Percentiles rank a stretch among this genome's conserved stretches.
These are phyloP conservation scores for Tachina fera DNA, from an alignment of 2,888 invertebrate species.

Conservation along the genomic window DNA sequence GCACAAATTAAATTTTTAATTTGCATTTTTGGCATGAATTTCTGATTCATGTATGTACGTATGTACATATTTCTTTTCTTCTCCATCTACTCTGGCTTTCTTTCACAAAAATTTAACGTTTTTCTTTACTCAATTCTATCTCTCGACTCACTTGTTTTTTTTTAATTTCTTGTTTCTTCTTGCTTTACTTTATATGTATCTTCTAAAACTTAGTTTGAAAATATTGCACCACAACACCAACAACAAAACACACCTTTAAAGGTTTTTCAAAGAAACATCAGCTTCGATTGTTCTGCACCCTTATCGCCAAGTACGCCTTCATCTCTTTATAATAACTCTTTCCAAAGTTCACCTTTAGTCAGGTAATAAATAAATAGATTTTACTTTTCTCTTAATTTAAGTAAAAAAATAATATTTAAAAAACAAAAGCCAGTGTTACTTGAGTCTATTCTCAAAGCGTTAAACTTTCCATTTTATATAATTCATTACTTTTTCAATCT, in stretches of 20 bases:
- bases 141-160: conserved; percentile 41
- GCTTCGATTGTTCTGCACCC: conserved; percentile 83
- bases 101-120: background rate
- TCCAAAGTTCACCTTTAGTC: conserved; percentile 82
- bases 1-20: conserved; percentile 56
- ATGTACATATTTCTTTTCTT: conserved; percentile 30
- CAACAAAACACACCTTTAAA: conserved; percentile 83
- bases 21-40: conserved; percentile 46
- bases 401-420: background rate
- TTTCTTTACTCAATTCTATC: conserved; percentile 73
- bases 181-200: conserved; percentile 70
- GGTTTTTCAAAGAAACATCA: conserved; percentile 83
- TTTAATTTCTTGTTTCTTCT: conserved; percentile 56
- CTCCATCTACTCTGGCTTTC: background rate
- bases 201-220: conserved; percentile 80
- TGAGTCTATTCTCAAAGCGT: background rate
- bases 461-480: background rate
- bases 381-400: conserved; percentile 26
- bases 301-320: conserved; percentile 83
- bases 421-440: background rate
- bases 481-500: background rate
- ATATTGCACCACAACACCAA: conserved; percentile 78
- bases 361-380: conserved; percentile 78
- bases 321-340: conserved; percentile 82
- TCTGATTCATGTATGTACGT: background rate